Base-by-base conservation (phyloP, 92 coral and sea anemone genomes). In the Phymanthus crucifer region DNA sequence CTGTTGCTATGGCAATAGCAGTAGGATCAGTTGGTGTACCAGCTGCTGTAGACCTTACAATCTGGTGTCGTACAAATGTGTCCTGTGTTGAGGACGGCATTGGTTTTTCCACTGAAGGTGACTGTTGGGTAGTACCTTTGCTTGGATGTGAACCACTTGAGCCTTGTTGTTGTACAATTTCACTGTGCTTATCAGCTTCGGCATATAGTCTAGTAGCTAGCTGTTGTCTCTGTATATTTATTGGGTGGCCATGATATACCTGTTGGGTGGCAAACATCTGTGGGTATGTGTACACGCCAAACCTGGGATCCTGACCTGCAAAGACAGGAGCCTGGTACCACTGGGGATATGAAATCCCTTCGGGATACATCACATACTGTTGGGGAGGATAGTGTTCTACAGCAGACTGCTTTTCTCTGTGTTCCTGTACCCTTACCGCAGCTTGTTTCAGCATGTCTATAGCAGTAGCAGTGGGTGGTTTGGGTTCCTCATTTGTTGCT, bases 1-100 rank as follows among this genome's bases (percentile, higher is more conserved):
- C 98, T 19, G 93, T 91, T 54, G 93, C 94, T 57, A 95, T 81
- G 18, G 99, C 99, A 78, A 95, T 85, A 33, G 99, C 97, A 57
- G 97, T 95, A 35, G 99, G 91, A 81, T 95, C 91, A 24, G 99
- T 93, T 3, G 99, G 97, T 17, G 91, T 91, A 48, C 93, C 98
- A 9, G 87, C 84, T 17, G 66, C 76, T 50, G 77, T 57, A 43
- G 48, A 43, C 50, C 85, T 85, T 18, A 77, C 68, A 33, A 80
- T 86, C 36, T 68, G 84, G 27, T 83, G 89, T 66, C 83, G 67
- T 37, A 69, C 73, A 57, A 79, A 84, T 23, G 87, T 68, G 29
- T 65, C 88, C 32, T 77, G 91, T 69, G 78, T 66, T 18, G 87
- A 48, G 17, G 91, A 93, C 9, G 83, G 35, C 32, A 83, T 43